Conservation (phyloP, 2,888 invertebrate species). For the Drosophila koepferae region DNA sequence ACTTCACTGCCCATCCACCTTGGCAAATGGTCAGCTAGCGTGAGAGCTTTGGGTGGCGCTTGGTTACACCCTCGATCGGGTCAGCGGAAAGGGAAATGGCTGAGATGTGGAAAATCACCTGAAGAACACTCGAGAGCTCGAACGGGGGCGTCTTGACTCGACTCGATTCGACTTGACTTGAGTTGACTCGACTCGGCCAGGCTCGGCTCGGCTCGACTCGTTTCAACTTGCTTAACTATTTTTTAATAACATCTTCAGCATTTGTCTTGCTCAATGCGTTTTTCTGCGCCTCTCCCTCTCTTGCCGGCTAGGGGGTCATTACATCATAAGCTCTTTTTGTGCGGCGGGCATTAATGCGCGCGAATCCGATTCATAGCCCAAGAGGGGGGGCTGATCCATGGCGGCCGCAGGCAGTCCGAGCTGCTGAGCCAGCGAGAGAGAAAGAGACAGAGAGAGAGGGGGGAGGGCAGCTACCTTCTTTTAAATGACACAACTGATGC, state of each 20-base stretch:
- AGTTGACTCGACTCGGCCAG: not conserved
- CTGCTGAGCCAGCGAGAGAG: not conserved
- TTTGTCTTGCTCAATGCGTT: constrained; percentile 73
- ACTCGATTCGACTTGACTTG: not conserved
- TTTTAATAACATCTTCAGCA: constrained; percentile 79
- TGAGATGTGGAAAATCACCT: constrained; percentile 32
- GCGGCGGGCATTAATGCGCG: constrained; percentile 76
- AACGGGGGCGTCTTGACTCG: constrained; percentile 37
- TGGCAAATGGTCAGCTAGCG: constrained; percentile 62
- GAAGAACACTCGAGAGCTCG: constrained; percentile 5
- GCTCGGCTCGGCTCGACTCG: constrained; percentile 8
- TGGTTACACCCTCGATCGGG: constrained; percentile 27
- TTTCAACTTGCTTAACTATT: constrained; percentile 67
- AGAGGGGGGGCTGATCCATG: constrained; percentile 29
- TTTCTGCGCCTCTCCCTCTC: constrained; percentile 17
- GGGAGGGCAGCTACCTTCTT: constrained; percentile 72
- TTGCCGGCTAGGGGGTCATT: constrained; percentile 67
- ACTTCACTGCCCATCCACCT: not conserved
- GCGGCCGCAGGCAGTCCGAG: constrained; percentile 16
- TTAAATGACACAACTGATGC: constrained; percentile 82
- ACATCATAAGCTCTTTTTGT: constrained; percentile 77
- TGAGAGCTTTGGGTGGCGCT: constrained; percentile 48
- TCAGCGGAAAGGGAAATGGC: constrained; percentile 54
- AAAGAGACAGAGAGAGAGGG: not conserved
- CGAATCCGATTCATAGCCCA: constrained; percentile 69